Evolutionary conservation across 2,888 invertebrate genomes (phyloP).

Genomic region (Panopea generosa): DNA sequence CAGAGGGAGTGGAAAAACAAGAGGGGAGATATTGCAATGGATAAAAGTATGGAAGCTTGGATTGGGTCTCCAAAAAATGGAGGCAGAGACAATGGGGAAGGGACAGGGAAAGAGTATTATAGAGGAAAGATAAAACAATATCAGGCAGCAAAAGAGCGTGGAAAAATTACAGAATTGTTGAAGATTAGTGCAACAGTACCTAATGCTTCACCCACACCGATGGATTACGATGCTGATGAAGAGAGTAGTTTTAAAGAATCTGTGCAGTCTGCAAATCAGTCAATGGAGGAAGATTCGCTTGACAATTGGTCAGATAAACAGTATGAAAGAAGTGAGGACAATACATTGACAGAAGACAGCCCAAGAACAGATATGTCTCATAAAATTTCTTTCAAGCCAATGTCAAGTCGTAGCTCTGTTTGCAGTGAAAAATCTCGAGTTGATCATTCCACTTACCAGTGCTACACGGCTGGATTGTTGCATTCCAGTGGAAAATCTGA

Average conservation of each 20-base stretch:
- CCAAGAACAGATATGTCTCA: neutral
- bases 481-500: conserved; percentile 90
- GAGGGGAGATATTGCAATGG: conserved; percentile 49
- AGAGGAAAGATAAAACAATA: conserved; percentile 43
- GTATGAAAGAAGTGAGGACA: conserved; percentile 26
- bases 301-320: conserved; percentile 42
- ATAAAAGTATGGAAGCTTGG: conserved; percentile 57
- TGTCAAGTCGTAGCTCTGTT: conserved; percentile 69
- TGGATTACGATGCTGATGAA: conserved; percentile 64
- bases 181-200: conserved; percentile 60
- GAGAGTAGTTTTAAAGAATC: conserved; percentile 36
- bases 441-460: conserved; percentile 82
- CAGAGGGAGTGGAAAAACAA: conserved; percentile 46
- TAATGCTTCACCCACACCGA: conserved; percentile 64
- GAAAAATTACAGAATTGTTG: conserved; percentile 55
- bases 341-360: conserved; percentile 8
- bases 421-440: conserved; percentile 80
- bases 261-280: conserved; percentile 14
- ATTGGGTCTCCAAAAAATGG: conserved; percentile 21
- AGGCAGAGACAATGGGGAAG: conserved; percentile 8
- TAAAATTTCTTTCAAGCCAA: conserved; percentile 29
- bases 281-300: conserved; percentile 12
- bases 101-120: conserved; percentile 26
- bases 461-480: conserved; percentile 86
- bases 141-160: conserved; percentile 56